Evolutionary conservation across 2,797 vertebrate species (phyloP).

Genomic region (Micromesistius poutassou): DNA sequence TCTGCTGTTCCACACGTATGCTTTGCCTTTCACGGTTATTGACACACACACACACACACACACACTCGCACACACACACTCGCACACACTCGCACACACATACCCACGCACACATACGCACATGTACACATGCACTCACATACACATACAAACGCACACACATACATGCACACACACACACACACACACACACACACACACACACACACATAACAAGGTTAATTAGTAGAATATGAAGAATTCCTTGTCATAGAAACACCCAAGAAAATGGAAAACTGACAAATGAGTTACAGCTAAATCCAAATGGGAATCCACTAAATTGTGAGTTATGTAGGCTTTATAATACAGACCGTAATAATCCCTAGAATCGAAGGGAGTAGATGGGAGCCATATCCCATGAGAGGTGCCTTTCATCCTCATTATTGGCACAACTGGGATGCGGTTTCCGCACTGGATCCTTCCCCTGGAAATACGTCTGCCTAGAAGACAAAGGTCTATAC

Average conservation of each 20-base stretch:
- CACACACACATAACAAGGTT: neutral
- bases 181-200: neutral
- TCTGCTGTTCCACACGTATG: slow-evolving; percentile 50
- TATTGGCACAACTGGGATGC: neutral
- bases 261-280: neutral
- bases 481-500: neutral
- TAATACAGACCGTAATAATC: neutral
- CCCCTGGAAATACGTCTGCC: neutral
- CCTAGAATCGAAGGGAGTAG: neutral
- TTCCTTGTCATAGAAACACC: neutral
- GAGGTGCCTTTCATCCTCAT: neutral
- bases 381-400: neutral
- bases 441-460: neutral
- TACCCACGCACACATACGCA: neutral
- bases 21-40: slow-evolving; percentile 45
- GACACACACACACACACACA: slow-evolving; percentile 7
- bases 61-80: neutral
- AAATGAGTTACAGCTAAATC: neutral
- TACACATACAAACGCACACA: neutral
- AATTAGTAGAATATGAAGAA: neutral
- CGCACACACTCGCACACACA: neutral
- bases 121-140: neutral
- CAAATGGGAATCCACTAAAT: neutral
- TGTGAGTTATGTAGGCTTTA: neutral
- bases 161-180: neutral